Percentiles rank a stretch among this genome's conserved stretches.
Conservation (phyloP, 2,113 vertebrate genomes). For the Oceanodroma tethys region DNA sequence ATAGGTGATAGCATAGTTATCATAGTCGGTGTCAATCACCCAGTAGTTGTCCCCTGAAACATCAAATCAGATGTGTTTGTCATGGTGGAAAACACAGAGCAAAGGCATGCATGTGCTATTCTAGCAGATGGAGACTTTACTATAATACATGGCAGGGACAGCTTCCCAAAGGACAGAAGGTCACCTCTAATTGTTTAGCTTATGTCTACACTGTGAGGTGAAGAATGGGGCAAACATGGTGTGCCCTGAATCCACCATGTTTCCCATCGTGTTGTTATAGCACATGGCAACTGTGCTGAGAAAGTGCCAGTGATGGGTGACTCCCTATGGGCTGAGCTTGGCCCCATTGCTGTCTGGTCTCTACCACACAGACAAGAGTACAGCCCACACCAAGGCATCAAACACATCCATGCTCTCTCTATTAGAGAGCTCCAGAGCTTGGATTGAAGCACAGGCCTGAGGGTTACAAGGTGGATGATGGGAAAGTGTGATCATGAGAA, state of each 20-base stretch:
- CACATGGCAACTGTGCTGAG: neutral
- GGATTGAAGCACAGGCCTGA: neutral
- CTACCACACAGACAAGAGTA: neutral
- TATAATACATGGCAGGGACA: neutral
- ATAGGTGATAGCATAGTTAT: conserved; percentile 87
- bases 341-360: neutral
- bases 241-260: neutral
- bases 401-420: neutral
- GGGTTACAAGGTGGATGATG: neutral
- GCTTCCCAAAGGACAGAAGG: neutral
- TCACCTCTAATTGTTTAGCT: neutral
- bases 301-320: neutral
- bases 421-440: neutral
- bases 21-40: conserved; percentile 87
- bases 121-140: neutral
- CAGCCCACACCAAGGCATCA: neutral
- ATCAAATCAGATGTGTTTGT: neutral
- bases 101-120: neutral
- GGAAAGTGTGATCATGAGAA: neutral
- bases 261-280: neutral
- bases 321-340: neutral
- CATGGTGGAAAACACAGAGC: neutral
- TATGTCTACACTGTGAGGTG: neutral
- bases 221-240: neutral
- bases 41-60: conserved; percentile 84